phyloP scores from a whole-genome alignment of 1,140 invertebrate genomes.

The Branchinecta lindahli region DNA sequence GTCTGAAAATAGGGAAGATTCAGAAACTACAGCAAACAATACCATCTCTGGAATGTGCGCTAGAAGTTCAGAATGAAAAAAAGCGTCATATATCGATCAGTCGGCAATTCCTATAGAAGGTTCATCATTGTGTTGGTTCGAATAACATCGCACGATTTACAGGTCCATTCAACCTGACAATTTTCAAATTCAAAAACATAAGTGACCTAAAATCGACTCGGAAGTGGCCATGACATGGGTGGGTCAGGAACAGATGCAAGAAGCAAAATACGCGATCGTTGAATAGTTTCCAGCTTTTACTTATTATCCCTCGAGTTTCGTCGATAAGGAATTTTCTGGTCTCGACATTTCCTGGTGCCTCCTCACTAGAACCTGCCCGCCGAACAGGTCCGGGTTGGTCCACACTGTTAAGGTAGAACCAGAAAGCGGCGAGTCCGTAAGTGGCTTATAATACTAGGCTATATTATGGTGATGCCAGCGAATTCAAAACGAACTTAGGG shows the following conservation, averaged over 20 bases:
- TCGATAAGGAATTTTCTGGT: no score
- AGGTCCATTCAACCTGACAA: neutral
- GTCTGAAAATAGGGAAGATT: neutral
- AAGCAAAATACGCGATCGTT: neutral
- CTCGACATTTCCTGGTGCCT: no score
- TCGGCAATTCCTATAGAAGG: slow-evolving; percentile 5
- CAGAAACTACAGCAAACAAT: neutral
- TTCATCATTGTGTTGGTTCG: neutral
- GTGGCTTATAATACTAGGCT: no score
- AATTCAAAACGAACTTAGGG: no score
- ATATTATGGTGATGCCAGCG: no score
- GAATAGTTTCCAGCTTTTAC: neutral
- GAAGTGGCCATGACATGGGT: no score
- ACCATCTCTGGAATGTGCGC: neutral
- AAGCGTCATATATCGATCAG: slow-evolving; percentile 5
- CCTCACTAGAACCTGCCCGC: no score
- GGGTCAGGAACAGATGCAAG: neutral
- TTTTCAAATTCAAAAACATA: neutral
- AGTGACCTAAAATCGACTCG: neutral
- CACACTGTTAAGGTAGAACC: no score
- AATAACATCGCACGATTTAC: no score
- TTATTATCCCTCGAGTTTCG: neutral
- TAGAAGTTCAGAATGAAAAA: neutral
- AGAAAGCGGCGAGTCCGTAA: no score
- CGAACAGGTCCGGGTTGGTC: no score